Percentiles rank a stretch among this genome's conserved stretches.
Evolutionary conservation across 2,888 invertebrate genomes (phyloP).

Genomic region (Campopleginae sp.): DNA sequence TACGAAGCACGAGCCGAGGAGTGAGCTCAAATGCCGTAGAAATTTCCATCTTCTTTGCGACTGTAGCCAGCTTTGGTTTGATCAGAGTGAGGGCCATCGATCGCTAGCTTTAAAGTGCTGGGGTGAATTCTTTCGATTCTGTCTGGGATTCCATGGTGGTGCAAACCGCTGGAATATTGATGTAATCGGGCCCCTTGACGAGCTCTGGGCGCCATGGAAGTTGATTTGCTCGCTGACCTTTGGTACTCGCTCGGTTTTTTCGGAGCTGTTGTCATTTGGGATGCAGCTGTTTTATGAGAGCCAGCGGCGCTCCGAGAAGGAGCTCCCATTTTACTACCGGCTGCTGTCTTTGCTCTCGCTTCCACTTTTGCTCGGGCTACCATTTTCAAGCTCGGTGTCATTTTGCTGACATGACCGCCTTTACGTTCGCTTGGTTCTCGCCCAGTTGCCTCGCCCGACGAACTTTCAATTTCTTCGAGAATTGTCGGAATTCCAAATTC

Average conservation of each 20-base stretch:
- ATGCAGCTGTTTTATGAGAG: background rate
- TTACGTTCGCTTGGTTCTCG: constrained; percentile 1
- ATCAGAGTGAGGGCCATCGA: constrained; percentile 92
- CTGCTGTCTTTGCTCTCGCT: constrained; percentile 5
- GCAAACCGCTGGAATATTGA: constrained; percentile 41
- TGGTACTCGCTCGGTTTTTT: constrained; percentile 1
- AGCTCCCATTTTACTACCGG: constrained; percentile 8
- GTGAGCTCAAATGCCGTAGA: constrained; percentile 77
- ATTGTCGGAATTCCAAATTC: constrained; percentile 23
- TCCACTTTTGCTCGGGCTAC: constrained; percentile 3
- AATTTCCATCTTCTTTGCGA: constrained; percentile 88
- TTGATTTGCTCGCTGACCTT: constrained; percentile 13
- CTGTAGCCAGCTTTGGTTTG: constrained; percentile 93
- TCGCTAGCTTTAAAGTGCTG: constrained; percentile 91
- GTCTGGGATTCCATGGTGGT: constrained; percentile 61
- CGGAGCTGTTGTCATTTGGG: background rate
- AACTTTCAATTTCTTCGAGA: background rate
- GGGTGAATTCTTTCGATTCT: constrained; percentile 86
- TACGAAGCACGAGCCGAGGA: background rate
- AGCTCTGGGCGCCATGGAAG: constrained; percentile 27
- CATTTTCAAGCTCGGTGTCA: background rate
- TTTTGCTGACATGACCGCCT: background rate
- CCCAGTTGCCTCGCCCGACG: background rate
- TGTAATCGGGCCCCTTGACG: constrained; percentile 27
- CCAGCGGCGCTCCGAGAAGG: background rate